Percentiles rank a stretch among this genome's conserved stretches.
These are phyloP conservation scores for Sebastes hubbsi DNA, from an alignment of 2,797 vertebrate genomes.

Conservation along the genomic window DNA sequence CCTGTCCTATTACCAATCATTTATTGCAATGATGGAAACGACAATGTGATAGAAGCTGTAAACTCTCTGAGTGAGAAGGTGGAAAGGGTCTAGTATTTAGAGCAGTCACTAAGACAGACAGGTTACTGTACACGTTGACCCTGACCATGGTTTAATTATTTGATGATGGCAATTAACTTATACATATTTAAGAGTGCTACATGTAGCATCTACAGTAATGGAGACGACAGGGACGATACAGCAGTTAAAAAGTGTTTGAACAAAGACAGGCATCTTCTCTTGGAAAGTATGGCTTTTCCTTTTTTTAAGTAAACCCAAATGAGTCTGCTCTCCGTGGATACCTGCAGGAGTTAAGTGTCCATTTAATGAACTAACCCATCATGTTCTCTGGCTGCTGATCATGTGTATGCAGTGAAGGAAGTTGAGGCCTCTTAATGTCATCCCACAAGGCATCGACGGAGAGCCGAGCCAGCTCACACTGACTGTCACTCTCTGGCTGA, in stretches of 20 bases:
- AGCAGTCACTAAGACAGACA: too few relatives aligned
- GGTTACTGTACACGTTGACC: not conserved
- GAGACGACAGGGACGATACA: not conserved
- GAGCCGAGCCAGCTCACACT: not conserved
- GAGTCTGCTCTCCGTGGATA: not conserved
- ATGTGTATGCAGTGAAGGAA: not conserved
- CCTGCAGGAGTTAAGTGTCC: not conserved
- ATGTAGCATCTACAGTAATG: not conserved
- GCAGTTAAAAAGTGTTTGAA: not conserved
- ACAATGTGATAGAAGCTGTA: too few relatives aligned
- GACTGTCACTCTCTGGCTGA: not conserved
- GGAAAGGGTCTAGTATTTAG: too few relatives aligned
- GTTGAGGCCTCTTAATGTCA: not conserved
- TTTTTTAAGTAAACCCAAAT: too few relatives aligned
- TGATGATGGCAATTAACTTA: too few relatives aligned
- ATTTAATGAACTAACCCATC: constrained; percentile 1
- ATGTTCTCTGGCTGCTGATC: not conserved
- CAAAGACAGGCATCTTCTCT: not conserved
- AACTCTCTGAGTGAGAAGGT: too few relatives aligned
- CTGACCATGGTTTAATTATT: too few relatives aligned
- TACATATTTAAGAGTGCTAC: too few relatives aligned
- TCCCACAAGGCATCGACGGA: not conserved
- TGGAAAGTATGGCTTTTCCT: not conserved
- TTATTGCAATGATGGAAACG: too few relatives aligned
- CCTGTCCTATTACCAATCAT: too few relatives aligned